phyloP scores from a whole-genome alignment of 1,140 invertebrate species.

The Listronotus oregonensis region DNA sequence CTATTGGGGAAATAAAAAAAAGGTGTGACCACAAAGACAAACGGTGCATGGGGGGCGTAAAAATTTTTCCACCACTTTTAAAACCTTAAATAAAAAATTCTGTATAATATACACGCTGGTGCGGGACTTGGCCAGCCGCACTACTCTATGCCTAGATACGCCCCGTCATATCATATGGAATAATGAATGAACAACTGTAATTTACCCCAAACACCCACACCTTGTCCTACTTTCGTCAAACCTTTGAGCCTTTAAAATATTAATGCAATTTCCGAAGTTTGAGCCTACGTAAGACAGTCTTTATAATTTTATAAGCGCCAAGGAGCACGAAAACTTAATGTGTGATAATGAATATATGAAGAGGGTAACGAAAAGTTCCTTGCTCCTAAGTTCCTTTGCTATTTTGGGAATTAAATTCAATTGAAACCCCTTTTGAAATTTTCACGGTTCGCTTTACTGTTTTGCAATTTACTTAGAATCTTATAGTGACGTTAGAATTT shows the following conservation, averaged over 20 bases:
- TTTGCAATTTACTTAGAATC: slow-evolving; percentile 10
- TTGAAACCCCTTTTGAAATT: slow-evolving; percentile 49
- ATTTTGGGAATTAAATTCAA: slow-evolving; percentile 49
- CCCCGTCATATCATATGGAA: no score
- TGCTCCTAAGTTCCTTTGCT: slow-evolving; percentile 40
- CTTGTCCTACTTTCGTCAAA: neutral
- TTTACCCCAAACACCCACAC: neutral
- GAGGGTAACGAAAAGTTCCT: slow-evolving; percentile 43
- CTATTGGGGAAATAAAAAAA: no score
- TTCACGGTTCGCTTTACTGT: slow-evolving; percentile 14
- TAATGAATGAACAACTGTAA: no score
- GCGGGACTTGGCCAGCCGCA: no score
- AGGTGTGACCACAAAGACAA: no score
- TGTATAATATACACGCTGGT: no score
- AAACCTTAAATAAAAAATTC: no score
- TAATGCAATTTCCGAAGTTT: slow-evolving; percentile 35
- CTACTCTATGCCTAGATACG: no score
- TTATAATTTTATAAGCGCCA: slow-evolving; percentile 43
- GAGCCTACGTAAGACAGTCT: slow-evolving; percentile 28
- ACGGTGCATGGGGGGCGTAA: no score
- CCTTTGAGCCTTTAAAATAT: slow-evolving; percentile 22
- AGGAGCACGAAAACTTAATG: slow-evolving; percentile 41
- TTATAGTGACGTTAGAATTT: neutral
- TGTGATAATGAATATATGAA: slow-evolving; percentile 52
- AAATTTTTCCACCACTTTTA: no score